phyloP scores from a whole-genome alignment of 2,113 vertebrate species.

The Capricornis sumatraensis region DNA sequence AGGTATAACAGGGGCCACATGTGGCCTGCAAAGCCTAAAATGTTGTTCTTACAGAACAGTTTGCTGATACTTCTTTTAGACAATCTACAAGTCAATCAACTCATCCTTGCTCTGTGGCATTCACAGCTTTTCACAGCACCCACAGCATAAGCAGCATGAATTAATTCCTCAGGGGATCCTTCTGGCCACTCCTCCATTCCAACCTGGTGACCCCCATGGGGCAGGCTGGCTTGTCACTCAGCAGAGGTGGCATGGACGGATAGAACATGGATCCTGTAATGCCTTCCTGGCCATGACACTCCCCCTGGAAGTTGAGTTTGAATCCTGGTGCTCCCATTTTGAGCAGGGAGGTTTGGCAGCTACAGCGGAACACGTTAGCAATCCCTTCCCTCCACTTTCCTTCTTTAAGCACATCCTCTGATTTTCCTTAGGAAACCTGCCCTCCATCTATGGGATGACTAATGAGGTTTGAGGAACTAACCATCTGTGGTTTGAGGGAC shows the following conservation, averaged over 20 bases:
- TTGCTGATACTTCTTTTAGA: neutral
- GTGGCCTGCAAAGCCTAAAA: neutral
- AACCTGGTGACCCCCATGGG: neutral
- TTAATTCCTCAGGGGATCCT: neutral
- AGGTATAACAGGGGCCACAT: fast-evolving
- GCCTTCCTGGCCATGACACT: fast-evolving
- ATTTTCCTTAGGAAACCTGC: fast-evolving
- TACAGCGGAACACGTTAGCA: fast-evolving
- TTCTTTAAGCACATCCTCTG: fast-evolving
- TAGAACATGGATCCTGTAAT: neutral
- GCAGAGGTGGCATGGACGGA: neutral
- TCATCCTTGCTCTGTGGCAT: neutral
- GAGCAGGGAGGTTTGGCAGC: too few species aligned
- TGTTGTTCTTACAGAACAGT: neutral
- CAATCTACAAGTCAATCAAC: neutral
- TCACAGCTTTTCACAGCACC: neutral
- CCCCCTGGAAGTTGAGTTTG: neutral
- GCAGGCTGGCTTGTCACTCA: neutral
- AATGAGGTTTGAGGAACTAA: neutral
- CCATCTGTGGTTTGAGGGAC: neutral
- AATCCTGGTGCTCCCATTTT: neutral
- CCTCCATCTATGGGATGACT: too few species aligned
- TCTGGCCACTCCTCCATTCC: neutral
- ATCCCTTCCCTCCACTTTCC: too few species aligned
- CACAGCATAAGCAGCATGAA: neutral